phyloP scores from a whole-genome alignment of 1,140 invertebrate species.

The Zaprionus camerounensis region DNA sequence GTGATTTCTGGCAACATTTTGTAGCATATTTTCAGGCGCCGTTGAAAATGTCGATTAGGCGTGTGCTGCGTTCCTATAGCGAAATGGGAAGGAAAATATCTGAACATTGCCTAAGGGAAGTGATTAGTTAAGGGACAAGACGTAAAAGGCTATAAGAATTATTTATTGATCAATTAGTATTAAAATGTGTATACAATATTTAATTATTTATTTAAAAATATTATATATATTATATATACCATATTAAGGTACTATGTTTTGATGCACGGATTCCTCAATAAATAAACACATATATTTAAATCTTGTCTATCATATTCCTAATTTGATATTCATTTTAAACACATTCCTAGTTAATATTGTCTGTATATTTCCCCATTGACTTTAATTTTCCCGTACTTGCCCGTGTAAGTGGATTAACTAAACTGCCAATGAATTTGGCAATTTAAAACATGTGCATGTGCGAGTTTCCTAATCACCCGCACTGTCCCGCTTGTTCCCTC shows the following conservation, averaged over 20 bases:
- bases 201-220: too few relatives aligned
- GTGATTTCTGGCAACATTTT: slow-evolving; percentile 20
- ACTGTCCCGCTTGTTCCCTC: background rate
- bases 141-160: too few relatives aligned
- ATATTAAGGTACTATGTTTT: too few relatives aligned
- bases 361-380: background rate
- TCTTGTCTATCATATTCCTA: too few relatives aligned
- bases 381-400: background rate
- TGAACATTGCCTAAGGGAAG: slow-evolving; percentile 9
- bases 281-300: too few relatives aligned
- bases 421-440: slow-evolving; percentile 6
- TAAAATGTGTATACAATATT: too few relatives aligned
- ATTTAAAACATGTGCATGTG: slow-evolving; percentile 10
- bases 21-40: slow-evolving; percentile 29
- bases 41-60: slow-evolving; percentile 8
- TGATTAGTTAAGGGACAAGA: background rate
- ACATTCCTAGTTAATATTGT: too few relatives aligned
- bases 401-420: background rate
- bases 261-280: too few relatives aligned
- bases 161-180: too few relatives aligned
- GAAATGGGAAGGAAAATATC: slow-evolving; percentile 6
- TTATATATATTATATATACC: too few relatives aligned
- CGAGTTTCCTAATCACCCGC: background rate
- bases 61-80: background rate
- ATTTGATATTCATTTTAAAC: too few relatives aligned